A percentile compares a stretch with the other conserved stretches of the same genome.
Evolutionary conservation across 2,888 invertebrate genomes (phyloP).

Genomic region (Apodemia mormo): DNA sequence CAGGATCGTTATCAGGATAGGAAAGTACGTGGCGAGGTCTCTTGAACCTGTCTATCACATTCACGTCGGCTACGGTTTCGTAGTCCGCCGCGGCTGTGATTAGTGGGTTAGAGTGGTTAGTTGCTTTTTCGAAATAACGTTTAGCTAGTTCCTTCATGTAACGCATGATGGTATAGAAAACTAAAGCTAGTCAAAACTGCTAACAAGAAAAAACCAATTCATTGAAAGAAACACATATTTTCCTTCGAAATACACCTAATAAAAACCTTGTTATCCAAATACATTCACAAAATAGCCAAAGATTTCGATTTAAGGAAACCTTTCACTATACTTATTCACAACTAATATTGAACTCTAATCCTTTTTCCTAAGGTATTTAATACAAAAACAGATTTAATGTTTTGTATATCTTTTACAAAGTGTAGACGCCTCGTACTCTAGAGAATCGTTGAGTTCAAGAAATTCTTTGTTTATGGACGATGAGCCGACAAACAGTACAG

Average conservation of each 20-base stretch:
- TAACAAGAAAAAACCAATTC: not conserved
- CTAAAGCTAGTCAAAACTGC: not conserved
- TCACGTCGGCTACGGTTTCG: no score
- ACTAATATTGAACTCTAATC: not conserved
- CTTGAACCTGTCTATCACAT: no score
- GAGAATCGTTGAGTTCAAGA: conserved; percentile 2
- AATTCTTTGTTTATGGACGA: conserved; percentile 11
- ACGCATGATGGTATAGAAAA: no score
- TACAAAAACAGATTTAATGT: not conserved
- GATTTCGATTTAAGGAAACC: conserved; percentile 4
- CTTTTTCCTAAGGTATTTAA: not conserved
- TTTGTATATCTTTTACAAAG: conserved; percentile 13
- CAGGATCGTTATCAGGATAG: no score
- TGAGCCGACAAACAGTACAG: not conserved
- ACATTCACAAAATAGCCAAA: not conserved
- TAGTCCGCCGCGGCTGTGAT: no score
- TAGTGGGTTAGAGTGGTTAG: no score
- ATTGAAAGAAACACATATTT: not conserved
- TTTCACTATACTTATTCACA: not conserved
- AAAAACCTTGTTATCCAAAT: conserved; percentile 6
- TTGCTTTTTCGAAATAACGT: no score
- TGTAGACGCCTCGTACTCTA: not conserved
- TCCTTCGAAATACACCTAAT: not conserved
- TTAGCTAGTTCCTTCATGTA: no score
- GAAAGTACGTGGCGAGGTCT: no score